Base-by-base conservation (phyloP, 2,113 vertebrate genomes). In the Neotoma lepida region DNA sequence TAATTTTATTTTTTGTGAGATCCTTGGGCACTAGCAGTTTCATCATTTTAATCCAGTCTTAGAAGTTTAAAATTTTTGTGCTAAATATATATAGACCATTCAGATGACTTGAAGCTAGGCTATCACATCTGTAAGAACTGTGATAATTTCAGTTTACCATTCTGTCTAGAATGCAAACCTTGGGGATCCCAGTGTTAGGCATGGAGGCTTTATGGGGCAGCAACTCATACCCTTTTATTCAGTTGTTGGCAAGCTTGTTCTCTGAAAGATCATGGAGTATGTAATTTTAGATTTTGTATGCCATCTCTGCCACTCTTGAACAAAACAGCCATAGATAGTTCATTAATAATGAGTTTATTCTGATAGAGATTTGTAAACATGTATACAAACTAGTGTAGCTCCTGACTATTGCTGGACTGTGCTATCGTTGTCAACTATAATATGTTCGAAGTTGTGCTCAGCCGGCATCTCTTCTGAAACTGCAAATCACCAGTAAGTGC, bases 211-310 rank as follows among this genome's bases (percentile, higher is more conserved):
- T 73, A 86, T 46, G 74, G 7, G 15, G 24, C 73, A 56, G 33
- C 46, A 94, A 4, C n/a, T 54, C 51, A 54, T 9, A 90, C 64
- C 24, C 26, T 93, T 88, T 41, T 71, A 44, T 88, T 95, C 51
- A 81, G 24, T 22, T 24, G 2, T 63, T 93, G 39, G 33, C 70
- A 94, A 2, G 41, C 13, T 73, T 78, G 61, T 84, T 89, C 58
- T 77, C 1, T 70, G 88, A 77, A 90, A 35, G 39, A 64, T 49
- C 30, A 73, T 63, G 84, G 4, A 76, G 35, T 84, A 88, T 58
- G 12, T 90, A 94, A 94, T 84, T 86, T 87, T 85, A 73, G 46
- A 1, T 51, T 89, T 96, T 92, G 51, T 93, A 58, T 54, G 35
- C 82, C 54, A 78, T 86, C 64, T 54, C 82, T 86, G 24, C 61